Evolutionary conservation across 2,888 invertebrate species (phyloP), one percentile per base, ranked within the genome.

Genomic region (Chrysina gloriosa): DNA sequence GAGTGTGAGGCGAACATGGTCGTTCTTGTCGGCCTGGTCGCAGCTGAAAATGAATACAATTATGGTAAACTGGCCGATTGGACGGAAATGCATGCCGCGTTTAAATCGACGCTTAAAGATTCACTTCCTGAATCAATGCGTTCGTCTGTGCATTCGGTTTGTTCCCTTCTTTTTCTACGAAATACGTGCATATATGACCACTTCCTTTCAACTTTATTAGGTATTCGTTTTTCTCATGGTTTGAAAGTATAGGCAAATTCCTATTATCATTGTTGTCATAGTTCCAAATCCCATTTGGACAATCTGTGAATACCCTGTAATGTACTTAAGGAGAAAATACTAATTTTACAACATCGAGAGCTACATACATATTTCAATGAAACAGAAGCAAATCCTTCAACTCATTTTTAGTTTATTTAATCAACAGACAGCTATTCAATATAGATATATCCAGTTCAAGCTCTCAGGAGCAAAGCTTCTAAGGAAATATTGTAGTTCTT

Each of bases 51-150:
- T 31, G 39, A 50, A 52, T 52, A 67, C 63, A 52, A 63, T 67
- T 67, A 67, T 52, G 48, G 48, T 63, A 27, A 63, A 42, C 50
- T 63, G 63, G 39, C 52, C 48, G 45, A 63, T 50, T 63, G 63
- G 45, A 65, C 61, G 65, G 65, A 69, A 65, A 68, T 54, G 67
- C 63, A 52, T 36, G 64, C 25, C 58, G 69, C 65, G 58, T 68
- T 61, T 56, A 50, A 65, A 65, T 69, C 52, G 31, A 31, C 65
- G 58, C 58, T 65, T 65, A 69, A 52, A 61, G 58, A 58, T 65
- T 58, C 66, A 61, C 65, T 56, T 67, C 66, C 64, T 63, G 47
- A 54, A 63, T 50, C 58, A 27, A 23, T 61, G 42, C 42, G 29
- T 31, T 19, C 58, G 14, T 42, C 25, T 61, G 42, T 42, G 58